phyloP scores from a whole-genome alignment of 2,113 vertebrate genomes.

The Aleadryas rufinucha region DNA sequence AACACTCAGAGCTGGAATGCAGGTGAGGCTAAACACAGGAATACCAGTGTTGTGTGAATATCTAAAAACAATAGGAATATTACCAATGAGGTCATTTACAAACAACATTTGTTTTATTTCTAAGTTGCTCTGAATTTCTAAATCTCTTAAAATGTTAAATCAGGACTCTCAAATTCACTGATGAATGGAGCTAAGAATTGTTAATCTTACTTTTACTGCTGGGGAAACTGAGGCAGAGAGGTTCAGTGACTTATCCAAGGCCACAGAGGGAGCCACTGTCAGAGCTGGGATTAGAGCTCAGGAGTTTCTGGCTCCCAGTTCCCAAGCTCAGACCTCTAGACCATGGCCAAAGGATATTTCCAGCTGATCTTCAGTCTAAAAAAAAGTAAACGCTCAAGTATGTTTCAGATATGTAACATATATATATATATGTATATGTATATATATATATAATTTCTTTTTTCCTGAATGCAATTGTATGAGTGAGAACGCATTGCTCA shows the following conservation, averaged over 20 bases:
- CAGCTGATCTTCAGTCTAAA: conserved; percentile 58
- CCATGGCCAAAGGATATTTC: conserved; percentile 56
- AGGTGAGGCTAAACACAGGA: not conserved
- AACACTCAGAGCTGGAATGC: not conserved
- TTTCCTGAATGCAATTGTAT: not conserved
- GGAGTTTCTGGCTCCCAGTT: conserved; percentile 46
- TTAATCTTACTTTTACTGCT: not conserved
- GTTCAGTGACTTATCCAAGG: conserved; percentile 58
- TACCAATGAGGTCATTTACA: not conserved
- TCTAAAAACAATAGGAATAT: not conserved
- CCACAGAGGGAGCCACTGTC: conserved; percentile 55
- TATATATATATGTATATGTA: not conserved
- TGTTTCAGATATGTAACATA: conserved; percentile 47
- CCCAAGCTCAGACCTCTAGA: conserved; percentile 55
- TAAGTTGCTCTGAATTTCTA: not conserved
- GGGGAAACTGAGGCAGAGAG: conserved; percentile 47
- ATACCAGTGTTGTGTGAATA: not conserved
- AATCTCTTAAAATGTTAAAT: not conserved
- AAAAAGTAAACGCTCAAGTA: conserved; percentile 61
- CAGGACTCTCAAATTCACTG: not conserved
- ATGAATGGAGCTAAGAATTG: not conserved
- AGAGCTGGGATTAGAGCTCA: conserved; percentile 60
- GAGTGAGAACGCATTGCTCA: not conserved
- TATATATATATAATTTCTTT: not conserved
- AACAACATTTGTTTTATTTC: not conserved